Conservation (phyloP, 2,888 invertebrate genomes). For the Spisula subtruncata region DNA sequence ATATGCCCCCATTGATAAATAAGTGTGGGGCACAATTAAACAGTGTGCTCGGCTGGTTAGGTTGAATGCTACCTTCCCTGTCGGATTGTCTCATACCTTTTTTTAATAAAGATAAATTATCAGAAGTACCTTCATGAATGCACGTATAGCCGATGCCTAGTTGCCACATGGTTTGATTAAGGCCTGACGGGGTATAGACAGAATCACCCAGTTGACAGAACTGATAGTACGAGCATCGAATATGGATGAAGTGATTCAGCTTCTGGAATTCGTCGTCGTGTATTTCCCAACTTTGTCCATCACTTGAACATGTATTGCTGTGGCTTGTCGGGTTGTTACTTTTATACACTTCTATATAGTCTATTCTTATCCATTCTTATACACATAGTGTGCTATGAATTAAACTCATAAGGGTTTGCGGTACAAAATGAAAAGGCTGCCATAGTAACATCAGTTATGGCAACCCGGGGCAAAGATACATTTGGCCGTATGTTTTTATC, state of each 20-base stretch:
- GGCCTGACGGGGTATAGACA: not conserved
- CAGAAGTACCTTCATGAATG: not conserved
- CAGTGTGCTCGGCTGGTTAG: too few relatives aligned
- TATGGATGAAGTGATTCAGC: not conserved
- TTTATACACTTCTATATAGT: not conserved
- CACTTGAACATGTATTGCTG: not conserved
- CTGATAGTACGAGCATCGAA: not conserved
- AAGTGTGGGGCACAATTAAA: too few relatives aligned
- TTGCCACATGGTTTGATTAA: not conserved
- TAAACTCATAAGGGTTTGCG: too few relatives aligned
- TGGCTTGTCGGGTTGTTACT: not conserved
- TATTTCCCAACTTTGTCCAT: not conserved
- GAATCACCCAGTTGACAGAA: not conserved
- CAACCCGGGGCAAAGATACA: too few relatives aligned
- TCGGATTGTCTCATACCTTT: too few relatives aligned
- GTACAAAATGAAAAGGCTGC: too few relatives aligned
- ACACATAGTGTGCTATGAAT: too few relatives aligned
- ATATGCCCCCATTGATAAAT: too few relatives aligned
- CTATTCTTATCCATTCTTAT: not conserved
- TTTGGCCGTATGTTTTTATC: too few relatives aligned
- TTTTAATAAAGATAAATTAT: too few relatives aligned
- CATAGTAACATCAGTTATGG: too few relatives aligned
- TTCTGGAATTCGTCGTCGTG: not conserved
- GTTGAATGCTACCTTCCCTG: too few relatives aligned
- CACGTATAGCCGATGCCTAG: not conserved